phyloP scores from a whole-genome alignment of 92 coral and sea anemone genomes.

The Parazoanthus atlanticus region DNA sequence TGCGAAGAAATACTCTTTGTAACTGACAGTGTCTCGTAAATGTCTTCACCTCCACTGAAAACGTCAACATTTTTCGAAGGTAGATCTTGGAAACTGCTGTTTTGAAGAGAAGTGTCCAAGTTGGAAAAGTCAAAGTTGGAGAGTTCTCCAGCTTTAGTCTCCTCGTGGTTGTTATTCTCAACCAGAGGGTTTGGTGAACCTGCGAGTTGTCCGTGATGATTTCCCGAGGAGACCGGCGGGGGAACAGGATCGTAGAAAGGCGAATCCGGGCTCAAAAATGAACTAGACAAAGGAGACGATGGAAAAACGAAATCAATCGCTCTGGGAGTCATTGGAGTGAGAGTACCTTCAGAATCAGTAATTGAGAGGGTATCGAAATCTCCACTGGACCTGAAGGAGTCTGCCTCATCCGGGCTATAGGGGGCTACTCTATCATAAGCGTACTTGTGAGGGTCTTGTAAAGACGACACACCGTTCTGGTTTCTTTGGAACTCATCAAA shows the following conservation, averaged over 20 bases:
- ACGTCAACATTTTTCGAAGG: neutral
- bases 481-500: slow-evolving; percentile 28
- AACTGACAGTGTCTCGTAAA: slow-evolving; percentile 12
- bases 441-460: neutral
- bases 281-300: neutral
- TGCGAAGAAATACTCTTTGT: neutral
- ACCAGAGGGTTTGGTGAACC: neutral
- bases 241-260: slow-evolving; percentile 43
- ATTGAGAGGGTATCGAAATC: slow-evolving; percentile 31
- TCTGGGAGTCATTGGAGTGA: slow-evolving; percentile 38
- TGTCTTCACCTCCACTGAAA: neutral
- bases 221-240: neutral
- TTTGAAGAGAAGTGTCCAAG: neutral
- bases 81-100: neutral
- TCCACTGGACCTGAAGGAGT: slow-evolving; percentile 41
- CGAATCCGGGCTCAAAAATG: neutral
- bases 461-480: neutral
- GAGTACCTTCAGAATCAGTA: slow-evolving; percentile 33
- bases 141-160: neutral
- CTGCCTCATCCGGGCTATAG: slow-evolving; percentile 12
- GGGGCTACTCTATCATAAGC: slow-evolving; percentile 6
- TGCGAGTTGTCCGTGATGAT: neutral
- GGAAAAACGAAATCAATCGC: slow-evolving; percentile 22
- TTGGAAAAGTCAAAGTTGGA: slow-evolving; percentile 1
- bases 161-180: neutral